Evolutionary conservation across 2,113 vertebrate genomes (phyloP).

Genomic region (Tor tambroides): DNA sequence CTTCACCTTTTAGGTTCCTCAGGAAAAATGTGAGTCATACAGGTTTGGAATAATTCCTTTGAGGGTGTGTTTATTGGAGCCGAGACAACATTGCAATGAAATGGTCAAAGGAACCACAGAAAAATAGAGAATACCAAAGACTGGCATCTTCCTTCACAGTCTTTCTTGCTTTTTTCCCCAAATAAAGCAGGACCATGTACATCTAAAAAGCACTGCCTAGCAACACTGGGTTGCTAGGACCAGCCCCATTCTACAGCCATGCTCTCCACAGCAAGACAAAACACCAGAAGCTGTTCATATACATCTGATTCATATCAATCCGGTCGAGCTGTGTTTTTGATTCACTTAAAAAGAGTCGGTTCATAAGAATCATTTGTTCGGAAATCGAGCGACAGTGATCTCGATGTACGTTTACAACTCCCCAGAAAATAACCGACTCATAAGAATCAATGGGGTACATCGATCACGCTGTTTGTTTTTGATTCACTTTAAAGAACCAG

Average conservation of each 20-base stretch:
- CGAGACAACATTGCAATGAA: not conserved
- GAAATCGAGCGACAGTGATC: not conserved
- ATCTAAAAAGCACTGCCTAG: constrained; percentile 68
- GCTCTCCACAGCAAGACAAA: not conserved
- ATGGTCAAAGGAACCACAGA: not conserved
- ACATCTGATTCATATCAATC: not conserved
- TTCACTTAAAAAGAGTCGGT: not conserved
- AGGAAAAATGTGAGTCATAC: not conserved
- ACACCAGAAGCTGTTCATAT: not conserved
- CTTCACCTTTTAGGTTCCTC: not conserved
- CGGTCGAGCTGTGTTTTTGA: not conserved
- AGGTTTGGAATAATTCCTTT: not conserved
- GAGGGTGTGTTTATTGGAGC: constrained; percentile 1
- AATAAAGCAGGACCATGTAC: constrained; percentile 14
- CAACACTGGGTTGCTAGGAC: constrained; percentile 69
- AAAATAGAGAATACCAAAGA: not conserved
- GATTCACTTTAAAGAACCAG: not conserved
- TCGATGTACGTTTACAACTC: not conserved
- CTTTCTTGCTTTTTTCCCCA: not conserved
- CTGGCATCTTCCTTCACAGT: not conserved
- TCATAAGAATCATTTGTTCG: not conserved
- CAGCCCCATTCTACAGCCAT: not conserved
- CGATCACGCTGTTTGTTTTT: not conserved
- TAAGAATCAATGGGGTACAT: not conserved
- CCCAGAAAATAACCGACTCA: not conserved